phyloP scores from a whole-genome alignment of 2,888 invertebrate species.

The Therioaphis trifolii region DNA sequence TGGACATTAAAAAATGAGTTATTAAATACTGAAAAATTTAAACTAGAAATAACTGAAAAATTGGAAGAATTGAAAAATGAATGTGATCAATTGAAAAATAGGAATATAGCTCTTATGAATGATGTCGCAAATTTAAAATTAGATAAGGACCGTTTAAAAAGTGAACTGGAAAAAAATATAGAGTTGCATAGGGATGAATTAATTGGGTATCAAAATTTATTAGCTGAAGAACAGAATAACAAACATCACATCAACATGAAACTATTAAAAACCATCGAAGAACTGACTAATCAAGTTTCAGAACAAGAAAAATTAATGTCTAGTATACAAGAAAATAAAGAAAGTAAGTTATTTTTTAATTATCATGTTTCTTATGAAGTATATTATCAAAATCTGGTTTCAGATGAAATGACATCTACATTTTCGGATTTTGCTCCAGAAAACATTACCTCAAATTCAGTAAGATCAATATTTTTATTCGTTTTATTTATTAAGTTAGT shows the following conservation, averaged over 20 bases:
- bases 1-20: constrained; percentile 47
- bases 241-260: constrained; percentile 55
- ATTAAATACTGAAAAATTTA: constrained; percentile 54
- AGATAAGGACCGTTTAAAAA: constrained; percentile 37
- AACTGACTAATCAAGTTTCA: constrained; percentile 40
- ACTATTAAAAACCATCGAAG: constrained; percentile 46
- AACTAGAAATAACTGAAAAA: constrained; percentile 28
- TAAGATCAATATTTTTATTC: background rate
- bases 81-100: constrained; percentile 42
- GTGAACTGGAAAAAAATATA: constrained; percentile 35
- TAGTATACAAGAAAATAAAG: constrained; percentile 43
- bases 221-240: constrained; percentile 52
- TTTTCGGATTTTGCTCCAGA: constrained; percentile 51
- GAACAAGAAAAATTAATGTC: constrained; percentile 42
- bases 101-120: constrained; percentile 22
- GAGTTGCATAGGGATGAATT: constrained; percentile 31
- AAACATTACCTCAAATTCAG: background rate
- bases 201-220: constrained; percentile 38
- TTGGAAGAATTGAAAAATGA: constrained; percentile 48
- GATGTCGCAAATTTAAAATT: constrained; percentile 50
- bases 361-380: no score
- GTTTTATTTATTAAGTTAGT: background rate
- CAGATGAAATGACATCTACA: constrained; percentile 37
- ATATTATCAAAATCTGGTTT: constrained; percentile 5
- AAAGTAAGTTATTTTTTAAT: constrained; percentile 21